Conservation (phyloP, 2,888 invertebrate genomes). For the Diplolepis rosae region DNA sequence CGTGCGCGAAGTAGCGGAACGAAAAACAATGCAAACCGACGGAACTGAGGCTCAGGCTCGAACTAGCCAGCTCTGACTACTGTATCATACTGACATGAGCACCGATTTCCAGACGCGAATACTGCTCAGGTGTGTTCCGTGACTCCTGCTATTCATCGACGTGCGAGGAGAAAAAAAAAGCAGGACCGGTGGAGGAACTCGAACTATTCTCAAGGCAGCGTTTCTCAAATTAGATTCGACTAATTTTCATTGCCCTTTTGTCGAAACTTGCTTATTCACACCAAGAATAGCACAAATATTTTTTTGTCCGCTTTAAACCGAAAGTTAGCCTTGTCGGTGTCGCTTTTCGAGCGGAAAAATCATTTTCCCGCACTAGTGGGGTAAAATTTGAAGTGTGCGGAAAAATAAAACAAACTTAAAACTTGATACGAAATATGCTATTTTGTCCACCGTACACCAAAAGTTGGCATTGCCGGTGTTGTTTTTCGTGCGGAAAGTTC, state of each 20-base stretch:
- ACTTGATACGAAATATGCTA: too few species aligned
- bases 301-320: too few species aligned
- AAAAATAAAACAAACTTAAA: too few species aligned
- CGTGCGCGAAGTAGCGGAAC: not conserved
- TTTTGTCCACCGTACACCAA: too few species aligned
- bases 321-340: too few species aligned
- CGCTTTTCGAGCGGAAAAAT: too few species aligned
- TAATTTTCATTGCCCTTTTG: not conserved
- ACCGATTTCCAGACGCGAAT: not conserved
- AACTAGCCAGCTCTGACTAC: slow-evolving; percentile 11
- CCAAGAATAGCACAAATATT: too few species aligned
- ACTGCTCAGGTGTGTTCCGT: slow-evolving; percentile 25
- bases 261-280: not conserved
- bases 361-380: too few species aligned
- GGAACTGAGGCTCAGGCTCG: not conserved
- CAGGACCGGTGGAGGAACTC: not conserved
- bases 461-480: too few species aligned
- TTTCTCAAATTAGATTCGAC: not conserved
- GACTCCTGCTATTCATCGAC: slow-evolving; percentile 18
- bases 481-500: too few species aligned
- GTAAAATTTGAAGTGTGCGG: too few species aligned
- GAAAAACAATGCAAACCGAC: not conserved
- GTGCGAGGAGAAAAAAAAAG: not conserved
- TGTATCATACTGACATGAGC: not conserved
- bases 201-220: not conserved